Base-by-base conservation (phyloP, 1,140 invertebrate species). In the Parasteatoda tepidariorum region DNA sequence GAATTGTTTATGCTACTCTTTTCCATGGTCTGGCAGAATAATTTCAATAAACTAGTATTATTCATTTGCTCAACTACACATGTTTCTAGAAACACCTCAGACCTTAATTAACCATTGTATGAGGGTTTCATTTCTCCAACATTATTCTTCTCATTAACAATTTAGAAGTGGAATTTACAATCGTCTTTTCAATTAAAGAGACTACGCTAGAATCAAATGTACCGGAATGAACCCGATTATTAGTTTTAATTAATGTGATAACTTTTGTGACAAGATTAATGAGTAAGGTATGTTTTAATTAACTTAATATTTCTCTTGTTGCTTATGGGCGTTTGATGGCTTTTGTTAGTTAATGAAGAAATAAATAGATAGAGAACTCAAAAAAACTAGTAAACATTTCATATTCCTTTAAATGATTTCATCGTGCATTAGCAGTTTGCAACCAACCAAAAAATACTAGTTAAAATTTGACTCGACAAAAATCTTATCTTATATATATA, bases 201-300 rank as follows among this genome's bases (percentile, higher is more conserved):
- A 24, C 54, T 41, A 64, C 66, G 62, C 28, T 57, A 79, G 66
- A 64, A 68, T 68, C 76, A 79, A 79, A 68, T 79, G 62, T 59
- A 26, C 22, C 28, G 64, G 64, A 79, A 79, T 79, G 41, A 57
- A 79, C 57, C 62, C 54, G 62, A 79, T 79, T 79, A 79, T 79
- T 79, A 68, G 76, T 79, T 79, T 67, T 79, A 79, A 79, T 79
- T 79, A 79, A 79, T 68, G 76, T 64, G 62, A 79, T 79, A 79
- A 79, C 76, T 79, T n/a, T 79, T 79, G 48, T 79, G 76, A 79
- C 76, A 79, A 79, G 76, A 79, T 79, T 79, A 79, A 79, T 61
- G 76, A 28, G 34, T 26, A 48, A 22, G 76, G 38, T 55, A 48
- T 18, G 22, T 66, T 66, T 78, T 78, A 78, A 66, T 64, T 78